Conservation (phyloP, 2,888 invertebrate species). For the Carpatolechia fugitivella region DNA sequence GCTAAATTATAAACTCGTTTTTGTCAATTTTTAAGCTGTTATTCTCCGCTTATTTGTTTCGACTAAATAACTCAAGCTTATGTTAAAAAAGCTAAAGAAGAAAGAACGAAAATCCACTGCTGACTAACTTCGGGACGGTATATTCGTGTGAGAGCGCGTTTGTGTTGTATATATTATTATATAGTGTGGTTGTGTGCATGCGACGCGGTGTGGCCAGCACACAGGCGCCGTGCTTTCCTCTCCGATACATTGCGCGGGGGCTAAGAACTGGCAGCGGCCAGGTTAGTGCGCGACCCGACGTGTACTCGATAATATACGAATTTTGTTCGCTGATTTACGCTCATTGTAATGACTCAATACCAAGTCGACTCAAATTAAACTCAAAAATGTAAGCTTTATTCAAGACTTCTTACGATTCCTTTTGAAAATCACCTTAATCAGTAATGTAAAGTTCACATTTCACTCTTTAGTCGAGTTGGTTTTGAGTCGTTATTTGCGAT, state of each 20-base stretch:
- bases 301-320: no score
- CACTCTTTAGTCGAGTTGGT: no score
- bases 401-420: no score
- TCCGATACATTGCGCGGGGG: background rate
- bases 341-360: background rate
- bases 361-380: no score
- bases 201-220: constrained; percentile 10
- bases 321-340: no score
- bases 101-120: background rate
- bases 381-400: no score
- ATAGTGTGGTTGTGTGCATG: constrained; percentile 13
- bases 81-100: background rate
- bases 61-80: background rate
- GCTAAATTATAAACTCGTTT: no score
- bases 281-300: background rate
- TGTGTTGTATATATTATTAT: constrained; percentile 6
- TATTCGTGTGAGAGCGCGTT: constrained; percentile 11
- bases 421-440: no score
- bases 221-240: background rate
- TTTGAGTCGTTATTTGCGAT: no score
- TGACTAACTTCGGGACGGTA: background rate
- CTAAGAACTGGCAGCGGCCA: background rate
- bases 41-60: no score
- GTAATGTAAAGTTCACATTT: no score
- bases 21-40: no score